A percentile compares a stretch with the other conserved stretches of the same genome.
These are phyloP conservation scores for Fregetta grallaria DNA, from an alignment of 2,113 vertebrate genomes.

Conservation along the genomic window DNA sequence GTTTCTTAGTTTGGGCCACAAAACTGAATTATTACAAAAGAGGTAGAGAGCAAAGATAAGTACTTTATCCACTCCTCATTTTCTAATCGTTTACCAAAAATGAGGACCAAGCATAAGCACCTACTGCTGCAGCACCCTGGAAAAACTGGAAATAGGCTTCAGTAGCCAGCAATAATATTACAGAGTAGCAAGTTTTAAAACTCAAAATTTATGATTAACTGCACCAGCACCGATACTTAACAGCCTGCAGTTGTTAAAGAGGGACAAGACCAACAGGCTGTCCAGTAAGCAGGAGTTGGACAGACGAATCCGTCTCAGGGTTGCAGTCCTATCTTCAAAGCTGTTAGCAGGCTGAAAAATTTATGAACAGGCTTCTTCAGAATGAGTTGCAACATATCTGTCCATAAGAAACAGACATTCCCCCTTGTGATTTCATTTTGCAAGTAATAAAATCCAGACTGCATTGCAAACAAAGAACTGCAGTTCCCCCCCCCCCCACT, in stretches of 20 bases:
- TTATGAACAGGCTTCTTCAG: not conserved
- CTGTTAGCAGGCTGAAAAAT: not conserved
- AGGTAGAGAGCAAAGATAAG: not conserved
- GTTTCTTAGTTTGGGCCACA: not conserved
- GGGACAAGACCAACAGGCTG: not conserved
- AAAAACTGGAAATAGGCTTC: not conserved
- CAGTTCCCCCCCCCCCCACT: not conserved
- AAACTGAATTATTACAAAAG: not conserved
- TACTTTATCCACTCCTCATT: not conserved
- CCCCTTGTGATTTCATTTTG: slow-evolving; percentile 2
- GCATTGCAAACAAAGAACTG: not conserved
- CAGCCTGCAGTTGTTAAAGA: not conserved
- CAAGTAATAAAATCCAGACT: slow-evolving; percentile 49
- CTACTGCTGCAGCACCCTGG: not conserved
- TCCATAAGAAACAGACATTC: slow-evolving; percentile 11
- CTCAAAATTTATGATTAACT: not conserved
- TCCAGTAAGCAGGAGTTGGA: not conserved
- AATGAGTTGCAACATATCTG: not conserved
- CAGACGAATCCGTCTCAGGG: not conserved
- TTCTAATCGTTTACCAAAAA: not conserved
- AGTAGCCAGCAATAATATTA: not conserved
- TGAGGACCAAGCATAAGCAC: not conserved
- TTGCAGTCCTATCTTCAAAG: not conserved
- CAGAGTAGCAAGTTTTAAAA: not conserved
- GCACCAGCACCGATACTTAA: not conserved